These are phyloP conservation scores for Rhagonycha fulva DNA, from an alignment of 2,888 invertebrate species.

Conservation along the genomic window DNA sequence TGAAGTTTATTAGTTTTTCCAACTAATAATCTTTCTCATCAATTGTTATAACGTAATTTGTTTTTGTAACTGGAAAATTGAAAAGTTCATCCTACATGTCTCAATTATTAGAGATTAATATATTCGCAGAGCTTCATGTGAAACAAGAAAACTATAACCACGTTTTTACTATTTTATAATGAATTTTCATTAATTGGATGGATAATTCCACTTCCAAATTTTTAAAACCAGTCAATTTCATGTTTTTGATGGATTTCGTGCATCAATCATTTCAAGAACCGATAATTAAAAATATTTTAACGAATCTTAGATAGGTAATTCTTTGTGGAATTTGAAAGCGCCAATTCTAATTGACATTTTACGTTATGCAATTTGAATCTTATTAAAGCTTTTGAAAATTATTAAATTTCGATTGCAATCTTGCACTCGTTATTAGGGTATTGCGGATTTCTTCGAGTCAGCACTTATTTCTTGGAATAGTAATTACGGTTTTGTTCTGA, in stretches of 20 bases:
- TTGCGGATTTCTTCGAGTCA: not conserved
- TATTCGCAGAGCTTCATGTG: not conserved
- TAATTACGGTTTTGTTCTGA: no score
- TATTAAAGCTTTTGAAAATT: not conserved
- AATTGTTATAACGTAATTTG: not conserved
- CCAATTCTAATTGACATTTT: not conserved
- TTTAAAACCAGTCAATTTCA: no score
- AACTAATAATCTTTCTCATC: not conserved
- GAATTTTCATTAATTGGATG: no score
- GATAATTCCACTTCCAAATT: no score
- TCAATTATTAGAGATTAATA: not conserved
- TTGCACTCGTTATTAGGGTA: not conserved
- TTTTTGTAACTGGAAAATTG: not conserved
- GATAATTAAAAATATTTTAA: not conserved
- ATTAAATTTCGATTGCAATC: not conserved
- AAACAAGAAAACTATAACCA: no score
- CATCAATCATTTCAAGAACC: not conserved
- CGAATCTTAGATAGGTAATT: not conserved
- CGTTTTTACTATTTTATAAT: no score
- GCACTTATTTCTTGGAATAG: not conserved
- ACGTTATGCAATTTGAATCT: not conserved
- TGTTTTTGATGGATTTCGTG: not conserved
- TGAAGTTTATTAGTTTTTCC: not conserved
- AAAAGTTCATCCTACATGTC: not conserved
- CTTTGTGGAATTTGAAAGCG: not conserved